phyloP scores from a whole-genome alignment of 1,140 invertebrate genomes.

The Thrips palmi region DNA sequence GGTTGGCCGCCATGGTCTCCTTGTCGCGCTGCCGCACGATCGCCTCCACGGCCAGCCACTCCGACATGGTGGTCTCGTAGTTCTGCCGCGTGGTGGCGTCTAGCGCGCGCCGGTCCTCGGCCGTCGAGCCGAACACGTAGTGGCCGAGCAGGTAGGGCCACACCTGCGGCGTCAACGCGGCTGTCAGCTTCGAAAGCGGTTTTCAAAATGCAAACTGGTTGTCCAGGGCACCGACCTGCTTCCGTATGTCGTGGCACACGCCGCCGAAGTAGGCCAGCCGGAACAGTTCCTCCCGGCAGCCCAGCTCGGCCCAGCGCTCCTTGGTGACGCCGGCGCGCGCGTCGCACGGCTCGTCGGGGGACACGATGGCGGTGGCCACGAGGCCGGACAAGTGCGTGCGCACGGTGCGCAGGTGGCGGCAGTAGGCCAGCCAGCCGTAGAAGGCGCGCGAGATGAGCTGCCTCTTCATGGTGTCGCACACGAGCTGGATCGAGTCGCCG shows the following conservation, averaged over 20 bases:
- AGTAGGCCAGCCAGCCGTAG: conserved; percentile 91
- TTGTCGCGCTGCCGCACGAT: conserved; percentile 74
- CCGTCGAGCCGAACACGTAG: conserved; percentile 59
- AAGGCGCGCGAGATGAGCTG: conserved; percentile 92
- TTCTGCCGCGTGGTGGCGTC: conserved; percentile 46
- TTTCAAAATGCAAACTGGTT: no score
- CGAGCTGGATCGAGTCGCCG: conserved; percentile 37
- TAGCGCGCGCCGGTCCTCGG: conserved; percentile 44
- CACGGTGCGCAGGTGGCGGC: conserved; percentile 77
- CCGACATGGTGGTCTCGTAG: conserved; percentile 81
- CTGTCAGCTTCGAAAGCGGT: neutral
- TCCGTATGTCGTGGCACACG: conserved; percentile 55
- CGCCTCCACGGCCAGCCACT: conserved; percentile 85
- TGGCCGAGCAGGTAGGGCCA: conserved; percentile 85
- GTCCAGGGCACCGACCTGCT: conserved; percentile 43
- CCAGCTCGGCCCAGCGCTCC: conserved; percentile 44
- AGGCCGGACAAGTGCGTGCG: conserved; percentile 79
- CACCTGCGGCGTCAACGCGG: conserved; percentile 27
- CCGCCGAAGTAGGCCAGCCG: conserved; percentile 74
- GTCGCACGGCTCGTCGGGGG: conserved; percentile 19
- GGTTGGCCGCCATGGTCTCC: conserved; percentile 37
- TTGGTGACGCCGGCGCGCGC: conserved; percentile 41
- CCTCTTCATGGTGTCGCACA: conserved; percentile 86
- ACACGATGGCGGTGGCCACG: conserved; percentile 47
- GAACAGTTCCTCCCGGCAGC: conserved; percentile 51